Evolutionary conservation across 2,888 invertebrate species (phyloP), one percentile per base, ranked within the genome.

Genomic region (Epinotia demarniana): DNA sequence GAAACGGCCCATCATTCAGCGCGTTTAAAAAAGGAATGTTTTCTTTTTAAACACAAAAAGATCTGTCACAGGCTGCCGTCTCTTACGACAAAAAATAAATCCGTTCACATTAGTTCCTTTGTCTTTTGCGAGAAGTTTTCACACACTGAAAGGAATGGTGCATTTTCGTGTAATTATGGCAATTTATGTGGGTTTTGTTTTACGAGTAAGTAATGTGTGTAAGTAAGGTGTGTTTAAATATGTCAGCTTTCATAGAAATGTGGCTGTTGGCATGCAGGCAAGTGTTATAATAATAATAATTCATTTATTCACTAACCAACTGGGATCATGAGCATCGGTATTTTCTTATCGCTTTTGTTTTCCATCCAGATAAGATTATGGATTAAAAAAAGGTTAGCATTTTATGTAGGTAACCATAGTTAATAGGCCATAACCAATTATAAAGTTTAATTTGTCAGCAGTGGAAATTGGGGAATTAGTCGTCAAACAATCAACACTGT

Each of bases 1-100:
- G 75, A 75, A 71, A 71, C 75, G 64, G 18, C 75, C 55, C 75
- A 71, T 75, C 75, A 75, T 71, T 75, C 75, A 75, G 33, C 75
- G 71, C 61, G 53, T 71, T 75, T 66, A 71, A 75, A 75, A 75
- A 75, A 75, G 74, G 63, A 71, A 67, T 70, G 70, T 58, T 75
- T 75, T 75, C 71, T 75, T 75, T 70, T 70, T 70, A 70, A 66
- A 71, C 66, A 75, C 66, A 75, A 75, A 67, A 71, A 75, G 71
- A 75, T 60, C 75, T 75, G 75, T 75, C 75, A 75, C 71, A 66
- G 66, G 53, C 71, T 61, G 53, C 39, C 68, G 58, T 61, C 64
- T 73, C 66, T 64, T 27, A 66, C 61, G 71, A 60, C 66, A 75
- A 71, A 75, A 75, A 71, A 71, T 67, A 71, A 71, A 75, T 71